phyloP scores from a whole-genome alignment of 2,888 invertebrate species.

The Allolobophora icterica region DNA sequence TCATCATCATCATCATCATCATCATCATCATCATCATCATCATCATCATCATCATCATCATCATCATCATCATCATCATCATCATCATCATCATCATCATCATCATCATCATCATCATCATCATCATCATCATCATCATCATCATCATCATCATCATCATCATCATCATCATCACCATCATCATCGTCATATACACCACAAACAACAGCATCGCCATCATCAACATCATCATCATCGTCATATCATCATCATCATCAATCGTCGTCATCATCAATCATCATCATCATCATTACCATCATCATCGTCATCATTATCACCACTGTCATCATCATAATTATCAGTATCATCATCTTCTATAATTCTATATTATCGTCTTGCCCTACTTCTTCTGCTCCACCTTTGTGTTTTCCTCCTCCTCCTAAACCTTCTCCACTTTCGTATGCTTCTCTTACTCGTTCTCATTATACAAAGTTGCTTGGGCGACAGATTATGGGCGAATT shows the following conservation, averaged over 20 bases:
- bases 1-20: not conserved
- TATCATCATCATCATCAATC: too few species aligned
- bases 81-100: not conserved
- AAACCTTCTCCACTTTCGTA: too few species aligned
- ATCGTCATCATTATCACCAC: not conserved
- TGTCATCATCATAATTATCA: constrained; percentile 33
- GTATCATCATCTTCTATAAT: constrained; percentile 24
- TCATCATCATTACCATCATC: too few species aligned
- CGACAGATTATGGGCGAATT: too few species aligned
- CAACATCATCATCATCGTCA: constrained; percentile 31
- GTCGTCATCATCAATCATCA: too few species aligned
- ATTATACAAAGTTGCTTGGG: too few species aligned
- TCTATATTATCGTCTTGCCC: not conserved
- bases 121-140: not conserved
- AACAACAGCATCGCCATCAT: constrained; percentile 31
- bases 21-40: constrained; percentile 12
- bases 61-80: constrained; percentile 22
- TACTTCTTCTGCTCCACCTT: not conserved
- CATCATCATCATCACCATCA: not conserved
- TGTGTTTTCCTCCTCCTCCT: not conserved
- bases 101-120: not conserved
- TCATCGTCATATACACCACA: not conserved
- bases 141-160: not conserved
- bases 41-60: constrained; percentile 30
- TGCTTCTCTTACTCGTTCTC: too few species aligned